Evolutionary conservation across 1,140 invertebrate genomes (phyloP), one percentile per base, ranked within the genome.

Genomic region (Sipha flava): DNA sequence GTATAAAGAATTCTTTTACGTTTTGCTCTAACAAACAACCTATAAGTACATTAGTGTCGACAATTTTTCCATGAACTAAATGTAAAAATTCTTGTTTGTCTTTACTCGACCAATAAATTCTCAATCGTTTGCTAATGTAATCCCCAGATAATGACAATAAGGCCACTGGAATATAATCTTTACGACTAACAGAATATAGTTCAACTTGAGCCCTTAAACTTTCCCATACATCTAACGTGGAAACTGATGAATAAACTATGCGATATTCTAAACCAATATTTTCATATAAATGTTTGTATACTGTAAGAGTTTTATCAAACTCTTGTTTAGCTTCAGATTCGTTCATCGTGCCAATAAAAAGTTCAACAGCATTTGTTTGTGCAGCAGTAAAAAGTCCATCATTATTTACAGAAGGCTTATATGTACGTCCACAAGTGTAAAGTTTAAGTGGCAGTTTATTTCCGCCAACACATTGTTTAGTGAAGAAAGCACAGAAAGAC

Each of bases 121-220:
- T 84, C 29, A 93, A 85, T 72, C 91, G 87, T 84, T 92, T 91
- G 83, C 90, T 91, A 23, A 92, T 87, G 83, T 89, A 93, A 81
- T 89, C 87, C 45, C 88, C 89, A 83, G 87, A 89, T 14, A 89
- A 72, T 2, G 90, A 90, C 57, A 92, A 75, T 86, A 90, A 86
- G 5, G 89, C 91, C 79, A 92, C 87, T 86, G 91, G 90, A 2
- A 92, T 82, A 84, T 91, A 93, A 29, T 84, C 81, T 59, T 89
- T 82, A 26, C 85, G 84, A 82, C 86, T 87, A 21, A 85, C 84
- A 0, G 91, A 92, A 87, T 88, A 92, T 86, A 92, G 88, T 86
- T 92, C 88, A 82, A 92, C 87, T 23, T 87, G 88, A 3, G 90
- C 82, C 81, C 88, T 86, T 68, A 91, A 85, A 81, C 88, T 88